phyloP scores from a whole-genome alignment of 2,113 vertebrate species.

The Eubucco bourcierii region DNA sequence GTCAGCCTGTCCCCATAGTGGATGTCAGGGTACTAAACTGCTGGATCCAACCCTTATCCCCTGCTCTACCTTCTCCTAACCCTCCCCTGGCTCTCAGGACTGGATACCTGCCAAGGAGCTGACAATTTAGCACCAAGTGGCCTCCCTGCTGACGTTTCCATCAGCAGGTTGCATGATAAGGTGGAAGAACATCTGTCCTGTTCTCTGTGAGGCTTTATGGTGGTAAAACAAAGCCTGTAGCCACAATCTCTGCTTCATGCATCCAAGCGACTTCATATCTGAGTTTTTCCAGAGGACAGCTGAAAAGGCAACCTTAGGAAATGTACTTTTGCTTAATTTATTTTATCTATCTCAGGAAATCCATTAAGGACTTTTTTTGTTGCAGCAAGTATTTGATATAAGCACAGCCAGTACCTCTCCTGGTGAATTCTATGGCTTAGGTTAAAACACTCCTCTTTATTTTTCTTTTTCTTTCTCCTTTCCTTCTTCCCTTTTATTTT shows the following conservation, averaged over 20 bases:
- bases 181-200: neutral
- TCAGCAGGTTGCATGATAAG: neutral
- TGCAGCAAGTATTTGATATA: neutral
- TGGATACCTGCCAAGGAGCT: no score
- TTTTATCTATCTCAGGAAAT: neutral
- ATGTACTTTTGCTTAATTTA: neutral
- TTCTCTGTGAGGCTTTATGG: neutral
- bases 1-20: no score
- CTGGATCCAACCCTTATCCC: no score
- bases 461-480: neutral
- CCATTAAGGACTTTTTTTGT: neutral
- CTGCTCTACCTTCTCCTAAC: no score
- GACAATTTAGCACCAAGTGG: no score
- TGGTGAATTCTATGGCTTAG: neutral
- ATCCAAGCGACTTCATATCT: neutral
- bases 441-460: neutral
- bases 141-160: no score
- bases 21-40: no score
- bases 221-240: neutral
- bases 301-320: neutral
- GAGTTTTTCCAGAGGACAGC: neutral
- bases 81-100: no score
- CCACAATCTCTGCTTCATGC: neutral
- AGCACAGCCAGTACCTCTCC: neutral
- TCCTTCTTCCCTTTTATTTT: neutral